These are phyloP conservation scores for Phataginus tetradactyla DNA, from an alignment of 2,797 vertebrate genomes.

Conservation along the genomic window DNA sequence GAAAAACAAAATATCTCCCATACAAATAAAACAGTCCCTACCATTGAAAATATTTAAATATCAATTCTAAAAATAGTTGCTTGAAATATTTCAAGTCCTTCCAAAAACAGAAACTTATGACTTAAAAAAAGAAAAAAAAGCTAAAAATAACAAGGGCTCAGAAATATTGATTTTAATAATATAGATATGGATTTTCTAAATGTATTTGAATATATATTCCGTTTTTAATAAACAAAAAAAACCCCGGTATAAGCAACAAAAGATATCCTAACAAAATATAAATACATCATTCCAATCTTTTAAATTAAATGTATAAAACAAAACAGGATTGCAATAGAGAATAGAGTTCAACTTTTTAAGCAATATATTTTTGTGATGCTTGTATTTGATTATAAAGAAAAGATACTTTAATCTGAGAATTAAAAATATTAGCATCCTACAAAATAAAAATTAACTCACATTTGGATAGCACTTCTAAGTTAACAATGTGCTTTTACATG, in stretches of 20 bases:
- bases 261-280: conserved; percentile 14
- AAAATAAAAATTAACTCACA: conserved; percentile 21
- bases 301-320: conserved; percentile 34
- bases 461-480: background rate
- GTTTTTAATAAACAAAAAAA: conserved; percentile 20
- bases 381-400: background rate
- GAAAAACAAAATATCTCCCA: conserved; percentile 13
- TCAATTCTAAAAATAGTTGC: conserved; percentile 52
- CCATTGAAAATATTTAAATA: conserved; percentile 26
- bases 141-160: background rate
- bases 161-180: conserved; percentile 34
- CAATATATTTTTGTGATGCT: background rate
- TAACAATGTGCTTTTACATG: background rate
- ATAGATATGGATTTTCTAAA: background rate
- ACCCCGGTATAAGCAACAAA: background rate
- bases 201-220: background rate
- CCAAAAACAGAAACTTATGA: background rate
- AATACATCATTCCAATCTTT: background rate
- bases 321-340: background rate
- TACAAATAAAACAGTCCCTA: background rate
- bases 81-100: conserved; percentile 18
- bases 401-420: background rate
- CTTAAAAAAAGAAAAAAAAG: background rate
- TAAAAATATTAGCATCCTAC: background rate
- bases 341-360: background rate